Conservation (phyloP, 2,888 invertebrate genomes). For the Plebejus melissa region DNA sequence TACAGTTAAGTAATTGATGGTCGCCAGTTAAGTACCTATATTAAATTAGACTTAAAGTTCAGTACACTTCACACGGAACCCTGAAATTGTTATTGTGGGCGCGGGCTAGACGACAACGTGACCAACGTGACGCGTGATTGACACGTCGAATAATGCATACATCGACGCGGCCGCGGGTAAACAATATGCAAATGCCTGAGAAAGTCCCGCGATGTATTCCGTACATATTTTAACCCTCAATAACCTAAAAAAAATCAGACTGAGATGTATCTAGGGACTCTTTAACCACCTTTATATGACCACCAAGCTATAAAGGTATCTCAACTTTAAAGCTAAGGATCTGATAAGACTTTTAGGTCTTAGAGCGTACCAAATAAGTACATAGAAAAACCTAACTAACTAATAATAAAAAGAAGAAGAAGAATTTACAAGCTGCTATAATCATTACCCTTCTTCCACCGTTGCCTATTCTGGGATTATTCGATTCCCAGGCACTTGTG, state of each 20-base stretch:
- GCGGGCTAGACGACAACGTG: slow-evolving; percentile 15
- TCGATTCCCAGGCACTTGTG: slow-evolving; percentile 44
- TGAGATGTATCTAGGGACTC: too few species aligned
- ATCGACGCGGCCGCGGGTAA: slow-evolving; percentile 6
- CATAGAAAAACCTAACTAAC: too few species aligned
- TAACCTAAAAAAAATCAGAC: neutral
- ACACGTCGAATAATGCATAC: slow-evolving; percentile 43
- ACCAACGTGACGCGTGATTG: slow-evolving; percentile 53
- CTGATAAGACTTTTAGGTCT: too few species aligned
- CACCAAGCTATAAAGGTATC: too few species aligned
- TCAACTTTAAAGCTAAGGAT: too few species aligned
- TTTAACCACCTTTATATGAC: too few species aligned
- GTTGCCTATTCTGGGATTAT: slow-evolving; percentile 24
- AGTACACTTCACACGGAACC: neutral
- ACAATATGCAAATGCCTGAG: slow-evolving; percentile 23
- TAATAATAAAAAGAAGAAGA: too few species aligned
- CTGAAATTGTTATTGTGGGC: slow-evolving; percentile 11
- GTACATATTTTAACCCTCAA: neutral
- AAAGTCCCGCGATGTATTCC: neutral
- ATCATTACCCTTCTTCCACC: neutral
- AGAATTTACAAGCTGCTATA: neutral
- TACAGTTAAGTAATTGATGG: too few species aligned
- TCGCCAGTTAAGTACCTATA: too few species aligned
- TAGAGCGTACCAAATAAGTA: too few species aligned
- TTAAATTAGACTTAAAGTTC: neutral